These are phyloP conservation scores for Theristicus caerulescens DNA, from an alignment of 2,113 vertebrate species.

Conservation along the genomic window DNA sequence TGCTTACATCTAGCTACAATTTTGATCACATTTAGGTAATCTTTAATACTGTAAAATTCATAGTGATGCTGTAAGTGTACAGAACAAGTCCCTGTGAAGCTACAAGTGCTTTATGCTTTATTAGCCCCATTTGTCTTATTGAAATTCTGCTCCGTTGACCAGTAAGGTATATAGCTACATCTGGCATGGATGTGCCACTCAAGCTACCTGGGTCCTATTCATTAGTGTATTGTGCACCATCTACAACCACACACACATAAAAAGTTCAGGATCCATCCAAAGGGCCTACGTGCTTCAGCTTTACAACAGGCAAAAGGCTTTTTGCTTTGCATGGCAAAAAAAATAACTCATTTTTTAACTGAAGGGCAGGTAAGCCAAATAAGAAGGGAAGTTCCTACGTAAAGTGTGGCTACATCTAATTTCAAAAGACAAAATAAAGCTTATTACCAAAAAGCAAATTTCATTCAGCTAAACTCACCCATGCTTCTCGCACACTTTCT, in stretches of 20 bases:
- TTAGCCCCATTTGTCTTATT: not conserved
- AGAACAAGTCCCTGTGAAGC: not conserved
- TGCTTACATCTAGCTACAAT: not conserved
- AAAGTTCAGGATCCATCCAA: not conserved
- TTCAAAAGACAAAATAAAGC: not conserved
- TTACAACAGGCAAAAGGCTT: not conserved
- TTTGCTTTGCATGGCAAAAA: not conserved
- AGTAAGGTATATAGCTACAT: not conserved
- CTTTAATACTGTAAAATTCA: not conserved
- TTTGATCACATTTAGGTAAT: not conserved
- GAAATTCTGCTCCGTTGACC: slow-evolving; percentile 13
- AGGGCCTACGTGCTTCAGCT: not conserved
- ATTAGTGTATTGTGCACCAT: not conserved
- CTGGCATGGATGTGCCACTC: not conserved
- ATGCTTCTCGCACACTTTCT: not conserved
- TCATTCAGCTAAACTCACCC: not conserved
- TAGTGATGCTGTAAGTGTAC: not conserved
- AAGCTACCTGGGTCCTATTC: not conserved
- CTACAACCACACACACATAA: not conserved
- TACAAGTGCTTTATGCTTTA: not conserved
- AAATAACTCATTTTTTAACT: not conserved
- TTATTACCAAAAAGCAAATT: not conserved
- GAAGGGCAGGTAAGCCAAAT: not conserved
- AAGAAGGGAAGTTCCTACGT: not conserved
- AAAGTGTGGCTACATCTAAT: not conserved